Percentiles rank a stretch among this genome's conserved stretches.
Evolutionary conservation across 2,113 vertebrate genomes (phyloP).

Genomic region (Microcebus tavaratra): DNA sequence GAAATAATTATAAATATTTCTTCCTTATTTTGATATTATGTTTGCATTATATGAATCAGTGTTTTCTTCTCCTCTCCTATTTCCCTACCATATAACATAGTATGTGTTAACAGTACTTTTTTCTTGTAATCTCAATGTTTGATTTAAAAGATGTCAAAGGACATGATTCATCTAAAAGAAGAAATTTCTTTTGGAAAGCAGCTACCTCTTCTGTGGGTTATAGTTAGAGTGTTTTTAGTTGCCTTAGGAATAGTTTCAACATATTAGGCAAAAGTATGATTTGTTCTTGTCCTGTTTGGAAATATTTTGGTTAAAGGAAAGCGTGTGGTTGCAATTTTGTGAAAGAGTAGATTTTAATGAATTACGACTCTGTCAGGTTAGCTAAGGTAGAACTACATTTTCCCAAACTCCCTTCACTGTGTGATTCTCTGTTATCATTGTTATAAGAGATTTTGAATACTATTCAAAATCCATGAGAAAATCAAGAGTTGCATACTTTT

Average conservation of each 20-base stretch:
- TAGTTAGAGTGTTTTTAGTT: neutral
- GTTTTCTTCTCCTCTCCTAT: neutral
- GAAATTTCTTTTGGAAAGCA: neutral
- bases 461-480: neutral
- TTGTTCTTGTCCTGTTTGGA: neutral
- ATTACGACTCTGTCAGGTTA: neutral
- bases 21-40: neutral
- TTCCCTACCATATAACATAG: neutral
- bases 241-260: neutral
- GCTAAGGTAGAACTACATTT: neutral
- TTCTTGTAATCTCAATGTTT: neutral
- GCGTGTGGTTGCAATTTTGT: neutral
- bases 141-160: neutral
- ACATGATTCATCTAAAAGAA: neutral
- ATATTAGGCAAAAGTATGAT: neutral
- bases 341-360: neutral
- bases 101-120: neutral
- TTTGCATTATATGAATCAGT: neutral
- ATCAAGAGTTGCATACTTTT: neutral
- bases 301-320: neutral
- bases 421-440: neutral
- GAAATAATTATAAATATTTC: neutral
- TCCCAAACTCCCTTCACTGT: neutral
- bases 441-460: neutral
- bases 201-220: neutral